Evolutionary conservation across 2,888 invertebrate species (phyloP).

Genomic region (Anodontia alba): DNA sequence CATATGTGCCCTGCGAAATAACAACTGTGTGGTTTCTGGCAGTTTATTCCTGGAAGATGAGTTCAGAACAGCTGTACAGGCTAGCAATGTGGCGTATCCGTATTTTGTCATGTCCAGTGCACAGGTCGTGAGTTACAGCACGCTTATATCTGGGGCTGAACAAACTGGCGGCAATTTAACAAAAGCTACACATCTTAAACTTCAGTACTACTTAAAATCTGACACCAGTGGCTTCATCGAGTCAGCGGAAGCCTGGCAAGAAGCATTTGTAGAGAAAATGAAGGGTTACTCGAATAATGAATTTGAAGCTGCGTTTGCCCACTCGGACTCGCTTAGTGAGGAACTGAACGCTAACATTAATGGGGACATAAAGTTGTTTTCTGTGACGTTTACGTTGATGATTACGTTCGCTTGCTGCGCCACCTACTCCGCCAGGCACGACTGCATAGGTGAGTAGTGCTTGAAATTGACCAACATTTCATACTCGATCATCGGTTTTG

Average conservation of each 20-base stretch:
- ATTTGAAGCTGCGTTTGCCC: conserved; percentile 41
- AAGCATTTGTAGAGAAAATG: conserved; percentile 43
- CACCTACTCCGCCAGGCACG: conserved; percentile 36
- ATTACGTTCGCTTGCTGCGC: conserved; percentile 60
- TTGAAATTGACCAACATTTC: no score
- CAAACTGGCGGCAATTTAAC: conserved; percentile 12
- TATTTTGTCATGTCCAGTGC: conserved; percentile 5
- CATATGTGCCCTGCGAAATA: conserved; percentile 40
- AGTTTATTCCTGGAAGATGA: conserved; percentile 25
- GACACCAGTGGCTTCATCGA: conserved; percentile 21
- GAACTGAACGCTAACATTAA: conserved; percentile 57
- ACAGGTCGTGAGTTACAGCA: neutral
- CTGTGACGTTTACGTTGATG: conserved; percentile 60
- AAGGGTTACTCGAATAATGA: conserved; percentile 4
- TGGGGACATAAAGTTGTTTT: conserved; percentile 54
- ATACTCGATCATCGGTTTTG: no score
- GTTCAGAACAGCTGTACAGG: conserved; percentile 21
- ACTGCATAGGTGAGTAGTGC: no score
- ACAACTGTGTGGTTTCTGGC: conserved; percentile 46
- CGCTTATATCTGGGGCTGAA: conserved; percentile 29
- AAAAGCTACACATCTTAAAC: conserved; percentile 37
- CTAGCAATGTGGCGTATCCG: conserved; percentile 45
- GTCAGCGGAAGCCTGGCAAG: conserved; percentile 43
- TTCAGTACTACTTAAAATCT: conserved; percentile 47
- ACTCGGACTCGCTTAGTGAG: conserved; percentile 50